Conservation (phyloP, 2,888 invertebrate genomes). For the Lissocephala sabroskyi region DNA sequence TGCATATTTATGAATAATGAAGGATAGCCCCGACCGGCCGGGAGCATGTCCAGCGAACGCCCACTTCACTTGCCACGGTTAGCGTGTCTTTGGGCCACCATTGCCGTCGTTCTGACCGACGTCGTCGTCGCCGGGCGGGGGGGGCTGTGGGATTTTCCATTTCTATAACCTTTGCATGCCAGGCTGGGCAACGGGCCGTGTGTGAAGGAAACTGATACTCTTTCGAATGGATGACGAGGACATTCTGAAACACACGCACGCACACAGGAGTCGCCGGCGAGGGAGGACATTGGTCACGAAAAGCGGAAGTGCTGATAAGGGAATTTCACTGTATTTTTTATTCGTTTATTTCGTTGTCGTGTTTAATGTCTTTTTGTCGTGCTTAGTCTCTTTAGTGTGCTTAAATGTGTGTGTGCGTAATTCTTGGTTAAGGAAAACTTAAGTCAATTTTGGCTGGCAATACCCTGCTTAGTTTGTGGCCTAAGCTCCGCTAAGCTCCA, state of each 20-base stretch:
- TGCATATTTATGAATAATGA: slow-evolving; percentile 73
- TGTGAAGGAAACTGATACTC: slow-evolving; percentile 53
- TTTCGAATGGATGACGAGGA: slow-evolving; percentile 22
- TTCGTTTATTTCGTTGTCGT: slow-evolving; percentile 68
- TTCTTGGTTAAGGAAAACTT: slow-evolving; percentile 1
- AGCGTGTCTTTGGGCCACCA: slow-evolving; percentile 27
- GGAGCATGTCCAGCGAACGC: slow-evolving; percentile 18
- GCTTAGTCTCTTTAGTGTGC: slow-evolving; percentile 65
- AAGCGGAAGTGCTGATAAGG: slow-evolving; percentile 73
- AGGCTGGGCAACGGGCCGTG: slow-evolving; percentile 15
- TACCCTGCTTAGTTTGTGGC: too few relatives aligned
- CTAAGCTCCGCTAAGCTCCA: too few relatives aligned
- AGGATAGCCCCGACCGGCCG: slow-evolving; percentile 54
- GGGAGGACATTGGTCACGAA: slow-evolving; percentile 72
- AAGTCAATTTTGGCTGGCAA: too few relatives aligned
- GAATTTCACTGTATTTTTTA: slow-evolving; percentile 62
- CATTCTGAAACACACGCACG: slow-evolving; percentile 10
- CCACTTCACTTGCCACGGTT: slow-evolving; percentile 21
- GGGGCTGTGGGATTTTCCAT: slow-evolving; percentile 38
- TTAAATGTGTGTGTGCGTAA: slow-evolving; percentile 11
- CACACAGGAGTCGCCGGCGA: slow-evolving; percentile 9
- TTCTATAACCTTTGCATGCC: slow-evolving; percentile 62
- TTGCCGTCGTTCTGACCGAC: slow-evolving; percentile 10
- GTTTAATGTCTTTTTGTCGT: slow-evolving; percentile 72
- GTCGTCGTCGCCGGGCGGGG: slow-evolving; percentile 12